Evolutionary conservation across 2,888 invertebrate genomes (phyloP).

Genomic region (Andrena chrysosceles): DNA sequence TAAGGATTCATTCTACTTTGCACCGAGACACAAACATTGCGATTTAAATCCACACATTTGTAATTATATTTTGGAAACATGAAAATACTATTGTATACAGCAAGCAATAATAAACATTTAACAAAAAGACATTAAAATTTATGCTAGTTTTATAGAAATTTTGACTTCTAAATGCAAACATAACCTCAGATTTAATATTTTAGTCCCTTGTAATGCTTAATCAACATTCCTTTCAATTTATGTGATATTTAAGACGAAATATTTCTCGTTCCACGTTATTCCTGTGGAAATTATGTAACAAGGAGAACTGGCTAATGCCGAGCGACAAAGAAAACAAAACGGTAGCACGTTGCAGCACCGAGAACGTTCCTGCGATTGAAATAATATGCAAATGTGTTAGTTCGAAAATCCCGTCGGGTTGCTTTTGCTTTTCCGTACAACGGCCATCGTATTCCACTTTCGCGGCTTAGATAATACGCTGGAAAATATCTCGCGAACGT

Average conservation of each 20-base stretch:
- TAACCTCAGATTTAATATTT: no score
- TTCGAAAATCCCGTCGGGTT: slow-evolving; percentile 8
- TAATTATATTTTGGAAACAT: no score
- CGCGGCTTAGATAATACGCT: slow-evolving; percentile 27
- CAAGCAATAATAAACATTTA: no score
- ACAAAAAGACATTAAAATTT: no score
- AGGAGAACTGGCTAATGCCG: slow-evolving; percentile 1
- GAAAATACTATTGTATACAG: no score
- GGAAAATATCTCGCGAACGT: slow-evolving; percentile 28
- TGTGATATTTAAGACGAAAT: neutral
- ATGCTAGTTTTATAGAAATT: no score
- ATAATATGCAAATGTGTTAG: slow-evolving; percentile 17
- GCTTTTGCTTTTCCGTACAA: neutral
- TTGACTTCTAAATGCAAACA: no score
- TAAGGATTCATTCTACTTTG: no score
- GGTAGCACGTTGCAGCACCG: neutral
- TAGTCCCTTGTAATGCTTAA: no score
- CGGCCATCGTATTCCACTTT: neutral
- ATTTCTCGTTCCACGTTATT: neutral
- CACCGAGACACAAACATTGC: no score
- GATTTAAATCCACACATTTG: no score
- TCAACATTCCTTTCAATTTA: neutral
- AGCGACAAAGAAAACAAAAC: neutral
- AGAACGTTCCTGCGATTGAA: neutral
- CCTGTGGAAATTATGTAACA: slow-evolving; percentile 1